A percentile compares a stretch with the other conserved stretches of the same genome.
These are phyloP conservation scores for Eudasyphora cyanicolor DNA, from an alignment of 2,888 invertebrate genomes.

Conservation along the genomic window DNA sequence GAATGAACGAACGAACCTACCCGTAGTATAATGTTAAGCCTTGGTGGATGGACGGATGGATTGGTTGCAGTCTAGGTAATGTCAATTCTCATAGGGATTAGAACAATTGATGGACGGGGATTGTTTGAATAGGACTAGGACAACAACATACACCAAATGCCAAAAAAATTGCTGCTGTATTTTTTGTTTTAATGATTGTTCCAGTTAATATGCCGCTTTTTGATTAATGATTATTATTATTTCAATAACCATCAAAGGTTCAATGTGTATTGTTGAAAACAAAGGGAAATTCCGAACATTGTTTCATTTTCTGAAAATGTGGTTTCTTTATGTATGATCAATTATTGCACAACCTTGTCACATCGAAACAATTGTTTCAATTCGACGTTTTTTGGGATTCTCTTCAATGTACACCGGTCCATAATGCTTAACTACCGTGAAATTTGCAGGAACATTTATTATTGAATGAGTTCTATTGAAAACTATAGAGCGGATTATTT, in stretches of 20 bases:
- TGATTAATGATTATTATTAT: constrained; percentile 10
- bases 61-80: background rate
- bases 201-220: background rate
- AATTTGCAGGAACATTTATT: no score
- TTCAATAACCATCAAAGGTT: background rate
- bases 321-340: no score
- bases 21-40: background rate
- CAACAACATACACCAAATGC: background rate
- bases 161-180: background rate
- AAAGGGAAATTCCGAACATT: no score
- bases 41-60: background rate
- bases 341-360: no score
- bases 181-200: background rate
- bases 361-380: no score
- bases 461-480: no score
- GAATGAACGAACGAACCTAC: background rate
- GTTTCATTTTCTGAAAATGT: no score
- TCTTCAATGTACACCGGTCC: no score
- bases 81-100: constrained; percentile 18
- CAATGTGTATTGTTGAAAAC: no score
- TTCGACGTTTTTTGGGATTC: no score
- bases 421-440: no score
- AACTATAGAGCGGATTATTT: no score
- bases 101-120: background rate
- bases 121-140: constrained; percentile 1